These are phyloP conservation scores for Conops quadrifasciatus DNA, from an alignment of 2,888 invertebrate genomes.

Conservation along the genomic window DNA sequence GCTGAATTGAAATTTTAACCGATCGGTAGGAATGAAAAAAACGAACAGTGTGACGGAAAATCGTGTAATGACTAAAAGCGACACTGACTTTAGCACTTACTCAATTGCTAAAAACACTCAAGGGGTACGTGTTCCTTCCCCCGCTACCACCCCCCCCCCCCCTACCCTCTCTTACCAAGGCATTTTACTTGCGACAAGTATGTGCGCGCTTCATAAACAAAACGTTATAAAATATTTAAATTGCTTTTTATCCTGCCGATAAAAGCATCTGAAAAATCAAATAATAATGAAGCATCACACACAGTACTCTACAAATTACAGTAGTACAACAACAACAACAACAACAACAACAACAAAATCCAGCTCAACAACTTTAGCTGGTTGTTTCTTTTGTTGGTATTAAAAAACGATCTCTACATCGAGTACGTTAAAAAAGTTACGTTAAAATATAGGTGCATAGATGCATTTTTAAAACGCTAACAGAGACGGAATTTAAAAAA, in stretches of 20 bases:
- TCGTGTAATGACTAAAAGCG: slow-evolving; percentile 2
- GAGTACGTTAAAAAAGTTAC: background rate
- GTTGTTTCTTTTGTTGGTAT: background rate
- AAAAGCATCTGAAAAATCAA: slow-evolving; percentile 33
- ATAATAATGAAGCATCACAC: slow-evolving; percentile 29
- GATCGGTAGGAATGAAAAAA: slow-evolving; percentile 13
- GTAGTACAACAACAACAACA: background rate
- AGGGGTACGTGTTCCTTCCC: background rate
- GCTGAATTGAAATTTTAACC: slow-evolving; percentile 27
- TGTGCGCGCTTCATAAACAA: slow-evolving; percentile 9
- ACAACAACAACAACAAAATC: slow-evolving; percentile 1
- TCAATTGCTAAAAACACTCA: slow-evolving; percentile 22
- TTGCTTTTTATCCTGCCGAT: slow-evolving; percentile 27
- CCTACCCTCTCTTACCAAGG: background rate
- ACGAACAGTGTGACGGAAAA: slow-evolving; percentile 16
- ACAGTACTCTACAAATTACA: background rate
- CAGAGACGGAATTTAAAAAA: no score
- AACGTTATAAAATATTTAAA: slow-evolving; percentile 32
- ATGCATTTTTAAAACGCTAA: no score
- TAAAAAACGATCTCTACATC: background rate
- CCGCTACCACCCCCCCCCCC: background rate
- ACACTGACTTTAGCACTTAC: slow-evolving; percentile 1
- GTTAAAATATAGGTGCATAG: no score
- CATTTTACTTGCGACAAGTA: background rate
- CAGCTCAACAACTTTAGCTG: background rate